Base-by-base conservation (phyloP, 2,888 invertebrate genomes). In the Macaria liturata region DNA sequence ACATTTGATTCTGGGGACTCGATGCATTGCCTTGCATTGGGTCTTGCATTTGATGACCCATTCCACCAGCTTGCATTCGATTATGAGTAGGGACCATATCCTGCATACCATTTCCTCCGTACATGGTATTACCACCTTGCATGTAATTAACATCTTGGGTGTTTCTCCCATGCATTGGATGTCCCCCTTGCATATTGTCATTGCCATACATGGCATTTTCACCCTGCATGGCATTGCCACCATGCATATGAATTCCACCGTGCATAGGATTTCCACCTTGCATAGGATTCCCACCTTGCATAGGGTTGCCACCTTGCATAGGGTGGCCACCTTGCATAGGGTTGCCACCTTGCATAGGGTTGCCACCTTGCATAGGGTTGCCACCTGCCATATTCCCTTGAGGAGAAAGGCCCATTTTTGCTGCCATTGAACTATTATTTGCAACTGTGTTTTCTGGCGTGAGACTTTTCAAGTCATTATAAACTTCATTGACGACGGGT, bases 401-500 rank as follows among this genome's bases (percentile, higher is more conserved):
- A 9, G 47, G 30, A 5, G 44, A n/a, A 43, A 59, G 7, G 8
- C 85, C 83, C 78, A 88, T 81, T 57, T 84, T 72, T 34, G 65
- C 70, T 9, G 75, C 84, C 57, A 84, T 67, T 32, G 84, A 76
- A 59, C 78, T 83, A 56, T 78, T 83, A 56, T 86, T 86, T 65
- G 79, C 74, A 3, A 90, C 62, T 0, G 88, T 84, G 54, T 91
- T 91, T 30, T 65, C 72, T 9, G 88, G 82, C 40, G 76, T 79
- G 8, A 91, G 80, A 3, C 76, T 72, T 65, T 80, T 87, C 20
- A 91, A 75, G 59, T 91, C 91, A 3, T 86, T 65, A 59, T 89
- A 88, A 2, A 91, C 90, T 74, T 91, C 91, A 57, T 86, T 74
- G 4, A 91, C 74, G 1, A 81, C 75, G 0, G 91, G 91, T 60